phyloP scores from a whole-genome alignment of 2,888 invertebrate genomes.

The Asteroscopus sphinx region DNA sequence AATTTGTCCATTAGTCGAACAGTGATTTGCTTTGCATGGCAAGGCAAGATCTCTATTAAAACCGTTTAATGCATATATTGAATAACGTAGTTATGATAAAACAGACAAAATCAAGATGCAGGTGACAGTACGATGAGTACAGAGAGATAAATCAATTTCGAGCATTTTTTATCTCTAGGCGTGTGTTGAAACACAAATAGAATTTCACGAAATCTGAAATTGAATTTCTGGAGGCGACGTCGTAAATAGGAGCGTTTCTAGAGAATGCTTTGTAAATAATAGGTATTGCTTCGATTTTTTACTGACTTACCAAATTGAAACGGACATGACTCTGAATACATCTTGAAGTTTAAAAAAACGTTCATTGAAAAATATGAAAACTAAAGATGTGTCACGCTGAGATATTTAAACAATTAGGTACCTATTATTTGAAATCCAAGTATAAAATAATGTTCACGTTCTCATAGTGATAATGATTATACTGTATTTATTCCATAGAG shows the following conservation, averaged over 20 bases:
- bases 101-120: slow-evolving; percentile 16
- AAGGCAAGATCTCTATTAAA: neutral
- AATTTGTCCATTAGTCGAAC: neutral
- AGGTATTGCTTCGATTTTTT: slow-evolving; percentile 31
- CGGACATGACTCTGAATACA: slow-evolving; percentile 16
- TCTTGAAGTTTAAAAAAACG: too few relatives aligned
- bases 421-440: too few relatives aligned
- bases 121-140: slow-evolving; percentile 14
- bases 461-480: too few relatives aligned
- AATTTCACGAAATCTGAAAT: slow-evolving; percentile 68
- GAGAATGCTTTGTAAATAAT: slow-evolving; percentile 57
- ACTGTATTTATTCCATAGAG: too few relatives aligned
- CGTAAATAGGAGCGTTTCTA: slow-evolving; percentile 61
- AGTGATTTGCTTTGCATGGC: neutral
- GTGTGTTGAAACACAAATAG: slow-evolving; percentile 68
- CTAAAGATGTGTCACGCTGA: too few relatives aligned
- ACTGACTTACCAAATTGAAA: slow-evolving; percentile 22
- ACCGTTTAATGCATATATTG: too few relatives aligned
- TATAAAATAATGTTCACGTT: too few relatives aligned
- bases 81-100: too few relatives aligned
- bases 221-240: slow-evolving; percentile 65
- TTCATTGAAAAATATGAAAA: too few relatives aligned
- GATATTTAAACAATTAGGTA: too few relatives aligned
- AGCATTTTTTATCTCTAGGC: slow-evolving; percentile 56
- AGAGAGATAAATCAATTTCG: slow-evolving; percentile 64